Evolutionary conservation across 2,888 invertebrate genomes (phyloP).

Genomic region (Epistrophella euchroma): DNA sequence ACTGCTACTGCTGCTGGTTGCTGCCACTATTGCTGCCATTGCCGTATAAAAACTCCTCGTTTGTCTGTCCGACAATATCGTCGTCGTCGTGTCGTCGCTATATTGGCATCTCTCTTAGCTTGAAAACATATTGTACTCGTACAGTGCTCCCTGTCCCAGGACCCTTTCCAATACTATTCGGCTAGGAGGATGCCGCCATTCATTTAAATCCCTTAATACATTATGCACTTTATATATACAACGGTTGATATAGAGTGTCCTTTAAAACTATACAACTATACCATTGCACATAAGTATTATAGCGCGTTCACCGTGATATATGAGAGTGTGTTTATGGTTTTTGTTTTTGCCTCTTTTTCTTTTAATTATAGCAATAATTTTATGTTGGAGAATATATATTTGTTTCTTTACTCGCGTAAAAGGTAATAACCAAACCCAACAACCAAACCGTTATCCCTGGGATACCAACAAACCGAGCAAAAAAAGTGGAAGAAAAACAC

Average conservation of each 20-base stretch:
- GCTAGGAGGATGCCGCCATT: constrained; percentile 43
- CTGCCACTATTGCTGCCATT: background rate
- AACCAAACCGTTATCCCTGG: constrained; percentile 49
- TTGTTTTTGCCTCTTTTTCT: constrained; percentile 37
- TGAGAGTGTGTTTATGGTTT: constrained; percentile 48
- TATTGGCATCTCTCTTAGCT: constrained; percentile 45
- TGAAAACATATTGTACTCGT: constrained; percentile 54
- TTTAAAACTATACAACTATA: constrained; percentile 62
- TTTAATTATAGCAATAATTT: constrained; percentile 76
- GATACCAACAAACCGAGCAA: constrained; percentile 41
- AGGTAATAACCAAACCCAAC: constrained; percentile 73
- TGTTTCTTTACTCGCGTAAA: constrained; percentile 64
- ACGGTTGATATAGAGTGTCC: constrained; percentile 35
- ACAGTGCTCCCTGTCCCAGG: constrained; percentile 51
- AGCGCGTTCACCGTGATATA: constrained; percentile 15
- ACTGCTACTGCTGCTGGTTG: background rate
- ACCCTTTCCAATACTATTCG: constrained; percentile 21
- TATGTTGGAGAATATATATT: constrained; percentile 61
- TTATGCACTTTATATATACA: constrained; percentile 47
- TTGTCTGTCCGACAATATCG: constrained; percentile 2
- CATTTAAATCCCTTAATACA: constrained; percentile 73
- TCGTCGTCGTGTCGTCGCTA: constrained; percentile 16
- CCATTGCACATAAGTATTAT: constrained; percentile 13
- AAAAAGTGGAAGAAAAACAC: constrained; percentile 21
- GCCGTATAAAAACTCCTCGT: background rate